phyloP scores from a whole-genome alignment of 2,113 vertebrate species.

The Pachyramphus minor region DNA sequence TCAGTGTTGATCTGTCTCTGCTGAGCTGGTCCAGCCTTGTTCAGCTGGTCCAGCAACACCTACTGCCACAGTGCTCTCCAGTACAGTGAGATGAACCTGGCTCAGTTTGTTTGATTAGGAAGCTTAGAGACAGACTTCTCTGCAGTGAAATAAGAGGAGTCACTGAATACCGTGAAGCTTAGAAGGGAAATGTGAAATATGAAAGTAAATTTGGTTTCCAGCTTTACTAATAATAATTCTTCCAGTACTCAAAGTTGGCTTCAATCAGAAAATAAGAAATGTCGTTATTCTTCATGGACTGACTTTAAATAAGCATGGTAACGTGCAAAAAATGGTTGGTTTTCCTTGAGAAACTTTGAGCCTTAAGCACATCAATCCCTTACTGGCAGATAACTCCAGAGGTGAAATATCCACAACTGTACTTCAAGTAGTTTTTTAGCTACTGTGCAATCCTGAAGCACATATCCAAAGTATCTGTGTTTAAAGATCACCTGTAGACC shows the following conservation, averaged over 20 bases:
- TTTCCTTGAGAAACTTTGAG: not conserved
- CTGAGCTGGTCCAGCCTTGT: not conserved
- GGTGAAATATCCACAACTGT: not conserved
- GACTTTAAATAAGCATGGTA: not conserved
- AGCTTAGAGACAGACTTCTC: not conserved
- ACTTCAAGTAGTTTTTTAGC: not conserved
- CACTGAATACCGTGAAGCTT: not conserved
- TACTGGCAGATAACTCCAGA: not conserved
- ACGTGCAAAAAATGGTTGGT: not conserved
- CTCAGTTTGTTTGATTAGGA: not conserved
- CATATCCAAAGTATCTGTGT: not conserved
- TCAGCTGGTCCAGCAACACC: not conserved
- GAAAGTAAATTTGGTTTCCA: not conserved
- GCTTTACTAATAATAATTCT: not conserved
- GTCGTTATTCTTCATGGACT: not conserved
- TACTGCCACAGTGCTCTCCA: not conserved
- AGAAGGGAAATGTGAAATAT: not conserved
- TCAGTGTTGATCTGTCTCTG: not conserved
- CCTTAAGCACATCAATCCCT: not conserved
- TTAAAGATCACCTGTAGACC: not conserved
- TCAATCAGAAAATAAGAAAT: not conserved
- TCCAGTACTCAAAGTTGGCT: not conserved
- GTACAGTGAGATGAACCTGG: not conserved
- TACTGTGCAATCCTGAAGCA: not conserved
- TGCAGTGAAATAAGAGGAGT: not conserved